Percentiles rank a stretch among this genome's conserved stretches.
These are phyloP conservation scores for Sphaeridia pumilis DNA, from an alignment of 2,888 invertebrate genomes.

Conservation along the genomic window DNA sequence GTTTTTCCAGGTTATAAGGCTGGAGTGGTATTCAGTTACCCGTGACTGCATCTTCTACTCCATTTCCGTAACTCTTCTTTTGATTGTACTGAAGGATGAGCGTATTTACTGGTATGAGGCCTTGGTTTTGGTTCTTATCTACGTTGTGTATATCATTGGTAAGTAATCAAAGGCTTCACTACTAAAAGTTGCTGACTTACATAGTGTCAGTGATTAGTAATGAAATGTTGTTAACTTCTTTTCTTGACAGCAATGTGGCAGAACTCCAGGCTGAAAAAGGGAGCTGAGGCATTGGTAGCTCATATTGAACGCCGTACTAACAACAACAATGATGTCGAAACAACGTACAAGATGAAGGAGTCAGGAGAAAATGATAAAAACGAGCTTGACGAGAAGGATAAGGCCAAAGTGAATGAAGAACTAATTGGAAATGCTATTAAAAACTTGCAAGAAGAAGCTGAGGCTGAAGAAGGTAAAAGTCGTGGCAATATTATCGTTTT, in stretches of 20 bases:
- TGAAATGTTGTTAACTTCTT: too few species aligned
- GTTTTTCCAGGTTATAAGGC: conserved; percentile 65
- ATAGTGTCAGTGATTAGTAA: too few species aligned
- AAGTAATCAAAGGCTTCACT: conserved; percentile 39
- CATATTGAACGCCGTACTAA: conserved; percentile 12
- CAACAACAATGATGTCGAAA: conserved; percentile 19
- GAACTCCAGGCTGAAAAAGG: conserved; percentile 25
- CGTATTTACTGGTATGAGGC: conserved; percentile 78
- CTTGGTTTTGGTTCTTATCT: conserved; percentile 60
- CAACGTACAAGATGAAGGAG: conserved; percentile 20
- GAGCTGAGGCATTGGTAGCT: conserved; percentile 27
- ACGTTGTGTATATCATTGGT: conserved; percentile 65
- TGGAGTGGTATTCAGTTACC: conserved; percentile 77
- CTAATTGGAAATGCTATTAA: conserved; percentile 28
- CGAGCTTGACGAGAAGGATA: too few species aligned
- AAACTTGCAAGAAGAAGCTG: conserved; percentile 24
- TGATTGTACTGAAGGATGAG: conserved; percentile 71
- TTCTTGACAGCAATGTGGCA: conserved; percentile 31
- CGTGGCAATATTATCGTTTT: too few species aligned
- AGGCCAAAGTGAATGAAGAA: too few species aligned
- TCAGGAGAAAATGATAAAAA: conserved; percentile 5
- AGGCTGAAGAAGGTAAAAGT: conserved; percentile 36
- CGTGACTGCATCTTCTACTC: conserved; percentile 70
- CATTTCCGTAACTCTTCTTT: conserved; percentile 65
- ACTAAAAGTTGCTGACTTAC: too few species aligned